phyloP scores from a whole-genome alignment of 1,140 invertebrate species.

The Bombus waltoni region DNA sequence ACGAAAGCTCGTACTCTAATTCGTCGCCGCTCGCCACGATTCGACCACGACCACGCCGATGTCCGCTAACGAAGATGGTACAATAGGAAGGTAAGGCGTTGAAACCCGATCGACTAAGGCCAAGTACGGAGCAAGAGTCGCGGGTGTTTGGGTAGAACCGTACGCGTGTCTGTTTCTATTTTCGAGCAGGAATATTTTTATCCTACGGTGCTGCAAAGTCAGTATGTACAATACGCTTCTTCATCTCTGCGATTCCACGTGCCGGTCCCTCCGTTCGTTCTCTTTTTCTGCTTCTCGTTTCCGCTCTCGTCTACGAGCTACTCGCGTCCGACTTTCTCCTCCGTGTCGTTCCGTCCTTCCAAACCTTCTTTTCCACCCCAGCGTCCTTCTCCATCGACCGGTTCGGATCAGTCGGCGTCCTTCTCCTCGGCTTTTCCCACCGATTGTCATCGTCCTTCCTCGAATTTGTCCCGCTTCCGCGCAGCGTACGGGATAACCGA shows the following conservation, averaged over 20 bases:
- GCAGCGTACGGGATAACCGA: too few species aligned
- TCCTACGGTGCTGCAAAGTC: slow-evolving; percentile 64
- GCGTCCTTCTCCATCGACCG: too few species aligned
- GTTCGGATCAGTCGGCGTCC: too few species aligned
- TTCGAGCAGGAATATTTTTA: slow-evolving; percentile 73
- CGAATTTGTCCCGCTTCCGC: too few species aligned
- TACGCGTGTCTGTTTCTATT: slow-evolving; percentile 67
- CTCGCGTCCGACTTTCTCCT: neutral
- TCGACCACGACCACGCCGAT: neutral
- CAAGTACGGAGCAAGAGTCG: slow-evolving; percentile 70
- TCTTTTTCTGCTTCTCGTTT: slow-evolving; percentile 11
- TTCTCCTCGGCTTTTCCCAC: too few species aligned
- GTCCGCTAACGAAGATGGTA: too few species aligned
- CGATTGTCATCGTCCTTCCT: neutral
- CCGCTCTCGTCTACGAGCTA: slow-evolving; percentile 1
- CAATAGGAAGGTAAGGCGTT: slow-evolving; percentile 16
- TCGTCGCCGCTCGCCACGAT: too few species aligned
- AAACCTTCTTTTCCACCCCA: too few species aligned
- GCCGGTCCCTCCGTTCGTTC: neutral
- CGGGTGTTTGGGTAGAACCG: slow-evolving; percentile 62
- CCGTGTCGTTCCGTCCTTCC: too few species aligned
- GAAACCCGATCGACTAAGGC: slow-evolving; percentile 70
- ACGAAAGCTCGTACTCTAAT: too few species aligned
- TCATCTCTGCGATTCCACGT: slow-evolving; percentile 35
- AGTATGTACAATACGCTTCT: slow-evolving; percentile 64